Base-by-base conservation (phyloP, 37 sponge, comb jelly and placozoan genomes). In the Ianthella basta region DNA sequence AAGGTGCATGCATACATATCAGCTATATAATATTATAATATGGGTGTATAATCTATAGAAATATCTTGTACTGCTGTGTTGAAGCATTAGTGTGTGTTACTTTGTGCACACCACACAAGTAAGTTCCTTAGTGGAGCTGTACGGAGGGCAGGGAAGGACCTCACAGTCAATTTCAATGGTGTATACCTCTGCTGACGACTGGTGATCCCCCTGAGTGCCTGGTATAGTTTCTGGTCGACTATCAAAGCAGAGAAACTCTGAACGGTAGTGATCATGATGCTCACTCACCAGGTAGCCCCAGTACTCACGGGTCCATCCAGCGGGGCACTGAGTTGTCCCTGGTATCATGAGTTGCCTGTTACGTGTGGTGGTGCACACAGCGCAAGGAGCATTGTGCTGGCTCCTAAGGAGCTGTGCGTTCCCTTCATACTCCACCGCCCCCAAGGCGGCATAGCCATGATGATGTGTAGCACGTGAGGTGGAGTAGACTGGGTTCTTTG, bases 351-450 rank as follows among this genome's bases (percentile, higher is more conserved):
- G 53, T 15, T 24, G 16, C 4, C 25, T 36, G 32, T 12, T 38
- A 5, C 72, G 33, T 10, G 50, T 44, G 6, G 23, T 75, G 54
- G 21, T 23, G 54, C 78, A 75, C 21, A 41, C 78, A 3, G 53
- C 78, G 40, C 78, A 75, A 3, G 78, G 54, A 40, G 78, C 78
- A 75, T 75, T 75, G 6, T 41, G n/a, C n/a, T n/a, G n/a, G n/a
- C n/a, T n/a, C n/a, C n/a, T n/a, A n/a, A n/a, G n/a, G n/a, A n/a
- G n/a, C 50, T 44, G 50, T 44, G 50, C 8, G 3, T 44, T 44
- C 50, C 50, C 50, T 40, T 75, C 38, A 36, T 40, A 44, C 78
- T 75, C 78, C 35, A 75, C 53, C 40, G 78, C 41, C 40, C 38
- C 78, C 40, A 75, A 44, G 50, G 50, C 8, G 50, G 6, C 8